A percentile compares a stretch with the other conserved stretches of the same genome.
Evolutionary conservation across 23 tunicate species (phyloP).

Genomic region (Styela plicata): DNA sequence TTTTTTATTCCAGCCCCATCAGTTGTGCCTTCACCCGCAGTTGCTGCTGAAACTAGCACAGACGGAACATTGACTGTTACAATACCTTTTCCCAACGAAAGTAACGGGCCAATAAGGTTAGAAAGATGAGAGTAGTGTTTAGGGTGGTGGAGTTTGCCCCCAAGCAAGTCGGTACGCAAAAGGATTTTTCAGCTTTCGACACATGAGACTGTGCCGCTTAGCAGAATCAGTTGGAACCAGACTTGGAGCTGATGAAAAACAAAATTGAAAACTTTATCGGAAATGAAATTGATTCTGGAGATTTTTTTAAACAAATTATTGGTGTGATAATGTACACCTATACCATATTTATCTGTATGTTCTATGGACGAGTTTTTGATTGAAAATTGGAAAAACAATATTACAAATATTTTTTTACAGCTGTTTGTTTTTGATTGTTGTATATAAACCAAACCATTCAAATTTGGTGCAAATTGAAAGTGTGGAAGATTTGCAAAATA

Average conservation of each 20-base stretch:
- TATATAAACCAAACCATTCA: not conserved
- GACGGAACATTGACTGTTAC: not conserved
- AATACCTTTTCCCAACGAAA: not conserved
- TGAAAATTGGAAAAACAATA: too few relatives aligned
- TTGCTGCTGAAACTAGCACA: not conserved
- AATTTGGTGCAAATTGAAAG: not conserved
- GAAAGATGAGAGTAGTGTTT: too few relatives aligned
- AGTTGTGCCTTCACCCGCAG: not conserved
- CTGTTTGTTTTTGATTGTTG: not conserved
- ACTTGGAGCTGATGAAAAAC: not conserved
- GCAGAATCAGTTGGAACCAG: not conserved
- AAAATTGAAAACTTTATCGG: not conserved
- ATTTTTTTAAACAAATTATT: too few relatives aligned
- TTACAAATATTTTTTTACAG: not conserved
- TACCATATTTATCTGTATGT: too few relatives aligned
- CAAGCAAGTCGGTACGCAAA: too few relatives aligned
- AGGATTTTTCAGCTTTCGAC: not conserved
- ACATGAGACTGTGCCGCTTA: not conserved
- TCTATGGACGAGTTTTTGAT: too few relatives aligned
- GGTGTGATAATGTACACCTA: too few relatives aligned
- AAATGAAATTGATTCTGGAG: not conserved
- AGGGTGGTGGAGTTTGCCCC: too few relatives aligned
- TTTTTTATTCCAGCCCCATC: not conserved
- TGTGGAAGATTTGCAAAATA: not conserved
- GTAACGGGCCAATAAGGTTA: not conserved